Percentiles rank a stretch among this genome's conserved stretches.
phyloP scores from a whole-genome alignment of 2,797 vertebrate genomes.

The Pitangus sulphuratus region DNA sequence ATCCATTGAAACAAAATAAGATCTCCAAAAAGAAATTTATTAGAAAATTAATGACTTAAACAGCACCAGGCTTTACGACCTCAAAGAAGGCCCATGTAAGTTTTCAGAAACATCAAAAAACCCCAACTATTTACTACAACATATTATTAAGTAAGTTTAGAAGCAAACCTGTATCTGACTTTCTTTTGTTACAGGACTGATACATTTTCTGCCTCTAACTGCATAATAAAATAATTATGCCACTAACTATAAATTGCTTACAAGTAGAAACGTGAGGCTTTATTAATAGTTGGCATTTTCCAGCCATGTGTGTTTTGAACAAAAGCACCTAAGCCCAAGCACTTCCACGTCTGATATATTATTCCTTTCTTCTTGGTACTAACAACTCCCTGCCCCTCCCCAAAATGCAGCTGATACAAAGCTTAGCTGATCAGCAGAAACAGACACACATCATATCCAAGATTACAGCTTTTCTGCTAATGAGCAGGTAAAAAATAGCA shows the following conservation, averaged over 20 bases:
- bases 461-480: not conserved
- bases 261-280: not conserved
- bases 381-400: not conserved
- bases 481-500: not conserved
- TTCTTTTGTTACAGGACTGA: slow-evolving; percentile 25
- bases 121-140: not conserved
- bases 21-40: slow-evolving; percentile 18
- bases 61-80: not conserved
- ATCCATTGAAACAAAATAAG: not conserved
- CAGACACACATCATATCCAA: not conserved
- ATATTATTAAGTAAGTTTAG: slow-evolving; percentile 26
- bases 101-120: not conserved
- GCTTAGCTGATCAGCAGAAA: not conserved
- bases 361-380: not conserved
- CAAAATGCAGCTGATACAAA: not conserved
- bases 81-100: not conserved
- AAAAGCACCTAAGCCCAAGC: not conserved
- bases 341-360: not conserved
- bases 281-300: not conserved
- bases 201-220: slow-evolving; percentile 28
- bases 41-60: slow-evolving; percentile 22
- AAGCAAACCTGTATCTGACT: not conserved
- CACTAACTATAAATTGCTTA: slow-evolving; percentile 53
- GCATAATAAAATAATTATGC: slow-evolving; percentile 37
- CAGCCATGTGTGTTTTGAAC: not conserved